A percentile compares a stretch with the other conserved stretches of the same genome.
phyloP scores from a whole-genome alignment of 92 coral and sea anemone genomes.

The Galaxea fascicularis region DNA sequence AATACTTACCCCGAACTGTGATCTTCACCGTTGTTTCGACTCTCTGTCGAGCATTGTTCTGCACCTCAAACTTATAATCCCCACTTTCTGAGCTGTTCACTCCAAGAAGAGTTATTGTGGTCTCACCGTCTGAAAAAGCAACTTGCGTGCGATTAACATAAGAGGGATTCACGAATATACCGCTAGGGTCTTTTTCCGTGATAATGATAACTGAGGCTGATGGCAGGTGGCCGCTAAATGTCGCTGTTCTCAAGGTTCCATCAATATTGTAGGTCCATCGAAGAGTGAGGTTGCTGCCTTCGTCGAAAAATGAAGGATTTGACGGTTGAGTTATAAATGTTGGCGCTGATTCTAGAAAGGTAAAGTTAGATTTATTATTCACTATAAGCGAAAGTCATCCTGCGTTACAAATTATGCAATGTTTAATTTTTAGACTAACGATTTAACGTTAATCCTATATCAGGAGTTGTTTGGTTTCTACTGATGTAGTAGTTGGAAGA shows the following conservation, averaged over 20 bases:
- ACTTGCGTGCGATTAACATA: neutral
- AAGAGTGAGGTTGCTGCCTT: neutral
- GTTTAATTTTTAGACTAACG: too few species aligned
- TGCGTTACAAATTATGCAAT: too few species aligned
- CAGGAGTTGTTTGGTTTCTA: too few species aligned
- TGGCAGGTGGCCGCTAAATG: too few species aligned
- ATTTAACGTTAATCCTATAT: too few species aligned
- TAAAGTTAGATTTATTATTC: too few species aligned
- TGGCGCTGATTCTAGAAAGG: neutral
- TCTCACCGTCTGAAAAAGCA: neutral
- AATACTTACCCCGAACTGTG: too few species aligned
- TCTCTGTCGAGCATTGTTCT: too few species aligned
- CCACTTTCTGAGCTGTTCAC: neutral
- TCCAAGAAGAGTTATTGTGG: neutral
- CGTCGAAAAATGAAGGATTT: neutral
- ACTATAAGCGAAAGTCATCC: too few species aligned
- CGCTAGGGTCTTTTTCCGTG: neutral
- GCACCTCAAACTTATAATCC: neutral
- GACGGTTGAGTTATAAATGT: neutral
- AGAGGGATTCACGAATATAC: neutral
- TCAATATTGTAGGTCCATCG: neutral
- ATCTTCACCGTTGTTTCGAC: too few species aligned
- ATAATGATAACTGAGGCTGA: neutral
- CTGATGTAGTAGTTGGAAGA: too few species aligned
- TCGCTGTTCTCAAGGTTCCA: neutral